Evolutionary conservation across 2,113 vertebrate species (phyloP), one percentile per base, ranked within the genome.

Genomic region (Triplophysa dalaica): DNA sequence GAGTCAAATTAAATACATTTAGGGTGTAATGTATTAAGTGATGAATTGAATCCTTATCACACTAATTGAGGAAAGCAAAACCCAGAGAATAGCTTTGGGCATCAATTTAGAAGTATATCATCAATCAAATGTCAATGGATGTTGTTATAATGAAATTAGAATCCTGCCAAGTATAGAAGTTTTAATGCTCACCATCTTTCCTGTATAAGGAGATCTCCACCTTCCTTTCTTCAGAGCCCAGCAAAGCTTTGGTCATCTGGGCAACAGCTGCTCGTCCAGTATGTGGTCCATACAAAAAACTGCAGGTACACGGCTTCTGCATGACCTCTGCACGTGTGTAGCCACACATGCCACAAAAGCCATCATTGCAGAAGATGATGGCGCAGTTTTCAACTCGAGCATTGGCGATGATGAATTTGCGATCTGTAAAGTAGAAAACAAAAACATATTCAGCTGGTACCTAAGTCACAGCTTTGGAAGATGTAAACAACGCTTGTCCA

Each of bases 281-380:
- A 86, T 91, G 92, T 0, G 96, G 95, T 52, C 96, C 96, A 26
- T 96, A 93, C 69, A 97, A 92, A 93, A 98, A 98, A 87, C 95
- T 95, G 69, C 95, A 96, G 87, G 94, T 96, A 89, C 95, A 95
- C 1, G 96, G 92, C 77, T 94, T 91, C 92, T 97, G 96, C 94
- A 97, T 96, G 86, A 98, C 93, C 91, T 98, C 96, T 0, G 95
- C 93, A 8, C 95, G 91, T 10, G 92, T 94, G 89, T 95, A 97
- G 8, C 96, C 96, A 7, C 94, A 96, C 91, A 98, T 94, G 67
- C 89, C 87, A 21, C 96, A 97, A 90, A 98, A 98, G 52, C 93
- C 95, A 75, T 97, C 95, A 82, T 95, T 97, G 87, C 96, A 97
- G 91, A 96, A 97, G 86, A 98, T 98, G 87, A 98, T 95, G 5